Evolutionary conservation across 2,113 vertebrate species (phyloP).

Genomic region (Acanthochromis polyacanthus): DNA sequence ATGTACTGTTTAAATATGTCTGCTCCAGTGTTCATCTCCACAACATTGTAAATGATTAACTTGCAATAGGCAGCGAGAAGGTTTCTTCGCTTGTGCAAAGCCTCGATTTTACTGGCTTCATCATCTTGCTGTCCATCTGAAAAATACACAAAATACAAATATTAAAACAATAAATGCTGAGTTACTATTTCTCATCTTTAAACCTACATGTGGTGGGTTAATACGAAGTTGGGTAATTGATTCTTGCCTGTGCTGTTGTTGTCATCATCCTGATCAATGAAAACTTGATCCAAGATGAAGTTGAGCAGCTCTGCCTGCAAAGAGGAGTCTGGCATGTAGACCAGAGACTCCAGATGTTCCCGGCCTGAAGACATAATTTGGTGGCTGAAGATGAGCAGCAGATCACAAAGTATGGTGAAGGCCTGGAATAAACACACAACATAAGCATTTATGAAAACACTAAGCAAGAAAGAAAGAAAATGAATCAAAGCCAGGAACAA

Average conservation of each 20-base stretch:
- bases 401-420: slow-evolving; percentile 95
- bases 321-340: slow-evolving; percentile 93
- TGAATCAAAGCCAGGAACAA: background rate
- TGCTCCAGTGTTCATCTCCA: slow-evolving; percentile 96
- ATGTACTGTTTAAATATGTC: slow-evolving; percentile 99
- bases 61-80: slow-evolving; percentile 97
- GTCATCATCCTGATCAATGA: slow-evolving; percentile 98
- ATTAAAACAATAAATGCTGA: background rate
- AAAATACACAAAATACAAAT: slow-evolving; percentile 7
- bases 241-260: slow-evolving; percentile 90
- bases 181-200: background rate
- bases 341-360: slow-evolving; percentile 92
- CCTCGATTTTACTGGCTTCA: slow-evolving; percentile 97
- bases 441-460: slow-evolving; percentile 29
- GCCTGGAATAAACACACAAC: slow-evolving; percentile 84
- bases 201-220: background rate
- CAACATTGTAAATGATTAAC: slow-evolving; percentile 96
- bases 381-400: slow-evolving; percentile 98
- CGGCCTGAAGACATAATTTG: slow-evolving; percentile 96
- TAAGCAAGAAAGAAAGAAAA: background rate
- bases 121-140: slow-evolving; percentile 97
- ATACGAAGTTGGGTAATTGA: slow-evolving; percentile 79
- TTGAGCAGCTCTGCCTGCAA: slow-evolving; percentile 94
- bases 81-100: slow-evolving; percentile 96
- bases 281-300: slow-evolving; percentile 97